Evolutionary conservation across 2,113 vertebrate species (phyloP), one percentile per base, ranked within the genome.

Genomic region (Chunga burmeisteri): DNA sequence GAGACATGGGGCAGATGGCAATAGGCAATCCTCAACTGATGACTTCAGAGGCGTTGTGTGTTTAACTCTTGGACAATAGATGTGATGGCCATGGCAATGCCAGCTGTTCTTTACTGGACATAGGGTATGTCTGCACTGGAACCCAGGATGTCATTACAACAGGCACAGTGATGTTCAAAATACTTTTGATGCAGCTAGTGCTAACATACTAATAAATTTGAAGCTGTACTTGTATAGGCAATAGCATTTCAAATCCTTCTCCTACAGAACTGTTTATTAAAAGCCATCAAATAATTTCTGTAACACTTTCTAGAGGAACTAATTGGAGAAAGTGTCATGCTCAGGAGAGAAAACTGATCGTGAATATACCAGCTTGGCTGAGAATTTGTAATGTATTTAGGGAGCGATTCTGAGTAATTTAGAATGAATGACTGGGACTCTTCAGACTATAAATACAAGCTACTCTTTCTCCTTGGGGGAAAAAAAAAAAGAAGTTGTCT

Each of bases 361-460:
- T 84, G 65, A 75, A 83, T 53, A 82, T 66, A 96, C 71, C 78
- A 91, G 84, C 79, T 90, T 90, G 87, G 78, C 71, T 93, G 81
- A 96, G 93, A 96, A 93, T 91, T 27, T 85, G 70, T 91, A 83
- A 90, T 70, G 87, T 82, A 96, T 94, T 95, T 86, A 95, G 94
- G 94, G 88, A 95, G 93, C 72, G 91, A 74, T 81, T 90, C 86
- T 58, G 67, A 86, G 88, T 73, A 96, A 90, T 94, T 94, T 95
- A 91, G 92, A 95, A 72, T 71, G 89, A 97, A 86, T 70, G 78
- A 88, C 92, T 95, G 81, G 78, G 83, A 80, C 79, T 88, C 81
- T 94, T 88, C 78, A 91, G 87, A 95, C 81, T 92, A 96, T 79
- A 96, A 96, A 95, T 80, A 95, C 81, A 80, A 93, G 73, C 78